These are phyloP conservation scores for Struthidea cinerea DNA, from an alignment of 2,113 vertebrate genomes.

Conservation along the genomic window DNA sequence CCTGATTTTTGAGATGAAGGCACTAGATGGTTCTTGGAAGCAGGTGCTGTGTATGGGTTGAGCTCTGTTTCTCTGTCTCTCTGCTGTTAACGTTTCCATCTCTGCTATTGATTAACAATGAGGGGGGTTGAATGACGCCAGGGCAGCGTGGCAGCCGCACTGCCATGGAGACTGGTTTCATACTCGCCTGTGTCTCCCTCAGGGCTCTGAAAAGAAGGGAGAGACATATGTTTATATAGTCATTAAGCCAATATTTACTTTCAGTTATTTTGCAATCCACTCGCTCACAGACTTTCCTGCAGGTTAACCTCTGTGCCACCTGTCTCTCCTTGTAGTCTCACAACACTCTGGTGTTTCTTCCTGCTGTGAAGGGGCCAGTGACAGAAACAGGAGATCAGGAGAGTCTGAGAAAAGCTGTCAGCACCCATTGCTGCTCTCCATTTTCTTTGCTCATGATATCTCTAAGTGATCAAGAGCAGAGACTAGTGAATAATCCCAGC, in stretches of 20 bases:
- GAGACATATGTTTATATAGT: neutral
- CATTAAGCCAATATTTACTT: neutral
- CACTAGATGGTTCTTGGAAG: slow-evolving; percentile 14
- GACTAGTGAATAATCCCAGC: neutral
- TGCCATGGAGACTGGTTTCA: neutral
- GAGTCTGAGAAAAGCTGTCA: neutral
- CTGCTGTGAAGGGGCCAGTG: accelerated
- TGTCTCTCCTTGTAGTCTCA: neutral
- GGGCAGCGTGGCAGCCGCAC: accelerated
- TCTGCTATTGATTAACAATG: neutral
- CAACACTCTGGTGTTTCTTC: neutral
- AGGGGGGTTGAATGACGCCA: neutral
- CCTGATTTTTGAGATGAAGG: neutral
- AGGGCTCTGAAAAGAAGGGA: neutral
- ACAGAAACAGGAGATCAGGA: neutral
- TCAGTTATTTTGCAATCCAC: neutral
- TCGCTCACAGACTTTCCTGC: neutral
- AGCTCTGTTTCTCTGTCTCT: neutral
- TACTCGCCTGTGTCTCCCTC: neutral
- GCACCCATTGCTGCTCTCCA: neutral
- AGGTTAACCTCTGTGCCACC: neutral
- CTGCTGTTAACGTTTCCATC: neutral
- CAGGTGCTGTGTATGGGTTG: neutral
- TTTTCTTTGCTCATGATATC: neutral
- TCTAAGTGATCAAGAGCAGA: neutral